phyloP scores from a whole-genome alignment of 2,113 vertebrate genomes.

The Equus przewalskii region DNA sequence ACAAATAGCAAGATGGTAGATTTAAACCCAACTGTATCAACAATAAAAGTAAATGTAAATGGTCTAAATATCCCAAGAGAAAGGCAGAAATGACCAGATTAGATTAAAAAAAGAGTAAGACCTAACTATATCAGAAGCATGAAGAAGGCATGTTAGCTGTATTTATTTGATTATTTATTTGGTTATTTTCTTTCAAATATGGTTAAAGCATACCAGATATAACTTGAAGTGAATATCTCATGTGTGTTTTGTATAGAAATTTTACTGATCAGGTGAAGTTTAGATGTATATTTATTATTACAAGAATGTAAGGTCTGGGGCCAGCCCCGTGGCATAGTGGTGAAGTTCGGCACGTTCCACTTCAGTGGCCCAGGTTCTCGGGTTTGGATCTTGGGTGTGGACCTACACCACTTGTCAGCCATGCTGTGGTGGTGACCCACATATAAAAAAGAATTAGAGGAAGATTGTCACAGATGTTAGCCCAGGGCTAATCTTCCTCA shows the following conservation, averaged over 20 bases:
- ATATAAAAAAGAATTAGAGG: too few species aligned
- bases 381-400: too few species aligned
- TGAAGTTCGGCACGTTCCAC: too few species aligned
- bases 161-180: conserved; percentile 4
- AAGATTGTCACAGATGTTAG: too few species aligned
- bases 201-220: conserved; percentile 20
- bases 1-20: background rate
- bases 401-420: too few species aligned
- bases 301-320: conserved; percentile 3
- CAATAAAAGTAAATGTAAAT: conserved; percentile 32
- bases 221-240: conserved; percentile 51
- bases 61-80: background rate
- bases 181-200: conserved; percentile 56
- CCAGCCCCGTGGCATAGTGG: too few species aligned
- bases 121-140: background rate
- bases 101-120: conserved; percentile 43
- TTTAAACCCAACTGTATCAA: background rate
- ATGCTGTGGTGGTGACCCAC: too few species aligned
- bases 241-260: conserved; percentile 22
- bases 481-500: too few species aligned
- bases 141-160: background rate
- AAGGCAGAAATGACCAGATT: conserved; percentile 11
- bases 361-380: too few species aligned
- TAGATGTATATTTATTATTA: background rate
- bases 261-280: background rate